These are phyloP conservation scores for Ypsolopha scabrella DNA, from an alignment of 2,888 invertebrate species.

Conservation along the genomic window DNA sequence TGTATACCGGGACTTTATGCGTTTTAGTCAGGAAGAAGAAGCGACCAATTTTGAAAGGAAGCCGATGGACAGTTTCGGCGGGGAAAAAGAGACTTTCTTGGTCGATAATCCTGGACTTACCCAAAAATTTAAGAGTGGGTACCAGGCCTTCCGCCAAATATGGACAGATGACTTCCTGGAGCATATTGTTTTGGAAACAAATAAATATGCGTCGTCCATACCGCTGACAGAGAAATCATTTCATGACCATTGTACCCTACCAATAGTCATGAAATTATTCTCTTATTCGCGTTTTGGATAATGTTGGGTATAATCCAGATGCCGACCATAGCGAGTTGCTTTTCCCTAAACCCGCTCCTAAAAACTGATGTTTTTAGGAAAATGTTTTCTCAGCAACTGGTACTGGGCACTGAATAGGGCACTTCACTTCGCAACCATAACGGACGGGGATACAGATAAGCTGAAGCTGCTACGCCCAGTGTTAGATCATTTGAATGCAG, in stretches of 20 bases:
- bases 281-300: slow-evolving; percentile 4
- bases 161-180: background rate
- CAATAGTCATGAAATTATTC: background rate
- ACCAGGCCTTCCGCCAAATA: background rate
- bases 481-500: background rate
- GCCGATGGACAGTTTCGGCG: background rate
- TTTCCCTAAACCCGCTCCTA: background rate
- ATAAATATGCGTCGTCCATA: background rate
- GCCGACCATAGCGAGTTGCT: slow-evolving; percentile 1
- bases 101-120: background rate
- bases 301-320: slow-evolving; percentile 1
- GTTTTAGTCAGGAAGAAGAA: background rate
- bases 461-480: background rate
- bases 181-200: background rate
- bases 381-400: background rate
- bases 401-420: background rate
- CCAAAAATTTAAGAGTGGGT: background rate
- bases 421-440: background rate
- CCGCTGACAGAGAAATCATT: background rate
- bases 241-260: background rate
- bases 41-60: background rate
- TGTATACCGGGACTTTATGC: background rate
- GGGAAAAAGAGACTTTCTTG: background rate
- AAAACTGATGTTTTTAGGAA: background rate
- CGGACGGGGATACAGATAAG: background rate